These are phyloP conservation scores for Troglohyphantes excavatus DNA, from an alignment of 2,888 invertebrate species.

Conservation along the genomic window DNA sequence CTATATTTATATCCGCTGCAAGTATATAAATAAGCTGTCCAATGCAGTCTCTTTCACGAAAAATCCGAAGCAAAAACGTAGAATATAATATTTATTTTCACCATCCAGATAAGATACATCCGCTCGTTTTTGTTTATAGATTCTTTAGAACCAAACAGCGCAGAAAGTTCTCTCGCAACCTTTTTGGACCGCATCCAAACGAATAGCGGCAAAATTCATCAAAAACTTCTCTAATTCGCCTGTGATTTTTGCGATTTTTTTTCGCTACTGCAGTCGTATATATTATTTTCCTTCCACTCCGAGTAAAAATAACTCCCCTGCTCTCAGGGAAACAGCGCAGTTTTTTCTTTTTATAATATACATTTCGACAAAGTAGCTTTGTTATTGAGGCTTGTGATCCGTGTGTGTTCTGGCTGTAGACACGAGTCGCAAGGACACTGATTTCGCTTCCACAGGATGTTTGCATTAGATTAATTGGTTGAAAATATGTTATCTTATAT, in stretches of 20 bases:
- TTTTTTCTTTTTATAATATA: slow-evolving; percentile 32
- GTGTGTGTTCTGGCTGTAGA: no score
- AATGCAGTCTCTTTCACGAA: slow-evolving; percentile 33
- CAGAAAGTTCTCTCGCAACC: slow-evolving; percentile 62
- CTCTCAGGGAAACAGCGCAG: slow-evolving; percentile 14
- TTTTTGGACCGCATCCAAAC: slow-evolving; percentile 67
- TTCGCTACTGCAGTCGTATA: slow-evolving; percentile 60
- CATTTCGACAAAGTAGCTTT: slow-evolving; percentile 43
- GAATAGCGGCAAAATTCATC: slow-evolving; percentile 73
- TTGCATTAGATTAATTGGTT: no score
- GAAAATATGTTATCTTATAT: no score
- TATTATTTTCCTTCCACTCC: slow-evolving; percentile 57
- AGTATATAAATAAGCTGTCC: slow-evolving; percentile 46
- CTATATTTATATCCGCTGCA: slow-evolving; percentile 35
- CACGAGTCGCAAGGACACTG: no score
- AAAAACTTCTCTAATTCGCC: slow-evolving; percentile 75
- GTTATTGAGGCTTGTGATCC: slow-evolving; percentile 16
- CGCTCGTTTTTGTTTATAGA: slow-evolving; percentile 62
- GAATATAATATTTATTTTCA: slow-evolving; percentile 73
- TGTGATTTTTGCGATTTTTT: slow-evolving; percentile 70
- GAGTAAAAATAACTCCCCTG: slow-evolving; percentile 65
- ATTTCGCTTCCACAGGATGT: no score
- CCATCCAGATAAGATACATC: slow-evolving; percentile 47
- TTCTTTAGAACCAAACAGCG: slow-evolving; percentile 59
- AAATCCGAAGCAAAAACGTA: slow-evolving; percentile 43